A percentile compares a stretch with the other conserved stretches of the same genome.
phyloP scores from a whole-genome alignment of 2,113 vertebrate genomes.

The Lates calcarifer region DNA sequence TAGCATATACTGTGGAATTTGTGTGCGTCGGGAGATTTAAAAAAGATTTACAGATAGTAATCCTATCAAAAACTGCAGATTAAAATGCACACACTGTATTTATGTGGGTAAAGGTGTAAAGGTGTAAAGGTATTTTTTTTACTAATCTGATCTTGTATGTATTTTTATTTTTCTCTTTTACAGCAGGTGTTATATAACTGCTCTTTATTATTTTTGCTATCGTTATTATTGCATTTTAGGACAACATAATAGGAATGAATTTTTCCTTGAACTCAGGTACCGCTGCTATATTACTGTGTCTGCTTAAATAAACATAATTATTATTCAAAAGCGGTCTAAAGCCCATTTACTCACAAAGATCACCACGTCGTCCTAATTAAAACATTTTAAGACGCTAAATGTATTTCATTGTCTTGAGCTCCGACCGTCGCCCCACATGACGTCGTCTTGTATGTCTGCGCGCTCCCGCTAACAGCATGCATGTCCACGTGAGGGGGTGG shows the following conservation, averaged over 20 bases:
- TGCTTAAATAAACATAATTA: too few relatives aligned
- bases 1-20: not conserved
- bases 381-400: not conserved
- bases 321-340: too few relatives aligned
- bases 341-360: too few relatives aligned
- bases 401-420: not conserved
- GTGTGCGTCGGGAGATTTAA: not conserved
- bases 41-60: not conserved
- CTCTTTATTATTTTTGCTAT: not conserved
- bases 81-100: not conserved
- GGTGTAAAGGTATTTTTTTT: not conserved
- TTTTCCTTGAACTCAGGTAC: too few relatives aligned
- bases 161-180: not conserved
- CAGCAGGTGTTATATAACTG: not conserved
- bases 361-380: not conserved
- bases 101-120: not conserved
- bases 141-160: too few relatives aligned
- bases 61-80: not conserved
- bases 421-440: not conserved
- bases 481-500: conserved; percentile 14
- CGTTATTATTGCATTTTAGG: not conserved
- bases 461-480: not conserved
- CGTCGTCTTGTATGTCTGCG: not conserved
- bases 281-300: too few relatives aligned
- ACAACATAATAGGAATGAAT: not conserved